phyloP scores from a whole-genome alignment of 2,888 invertebrate genomes.

The Digitonthophagus gazella region DNA sequence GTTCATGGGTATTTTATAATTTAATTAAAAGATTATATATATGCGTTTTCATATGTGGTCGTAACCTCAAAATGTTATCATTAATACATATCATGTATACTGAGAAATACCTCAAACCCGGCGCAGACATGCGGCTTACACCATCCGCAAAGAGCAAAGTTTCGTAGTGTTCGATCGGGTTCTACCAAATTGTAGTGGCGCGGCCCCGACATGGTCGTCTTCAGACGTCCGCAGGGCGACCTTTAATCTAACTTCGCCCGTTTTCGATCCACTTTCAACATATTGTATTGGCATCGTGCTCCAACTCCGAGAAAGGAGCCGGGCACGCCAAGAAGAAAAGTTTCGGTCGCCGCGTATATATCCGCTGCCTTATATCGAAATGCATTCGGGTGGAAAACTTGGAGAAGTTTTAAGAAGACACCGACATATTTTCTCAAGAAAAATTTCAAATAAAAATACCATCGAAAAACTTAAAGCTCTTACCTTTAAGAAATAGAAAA shows the following conservation, averaged over 20 bases:
- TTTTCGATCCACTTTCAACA: constrained; percentile 24
- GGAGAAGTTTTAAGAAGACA: neutral
- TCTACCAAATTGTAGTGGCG: neutral
- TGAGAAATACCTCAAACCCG: no score
- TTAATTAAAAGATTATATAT: no score
- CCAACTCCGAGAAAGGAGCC: neutral
- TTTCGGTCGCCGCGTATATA: no score
- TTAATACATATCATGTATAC: no score
- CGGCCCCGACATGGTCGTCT: neutral
- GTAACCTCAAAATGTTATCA: no score
- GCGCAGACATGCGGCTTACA: neutral
- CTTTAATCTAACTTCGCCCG: constrained; percentile 23
- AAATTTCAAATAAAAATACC: no score
- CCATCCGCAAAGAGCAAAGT: neutral
- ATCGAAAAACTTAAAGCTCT: no score
- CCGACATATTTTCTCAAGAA: neutral
- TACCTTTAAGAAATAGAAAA: no score
- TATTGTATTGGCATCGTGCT: constrained; percentile 22
- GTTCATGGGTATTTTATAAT: no score
- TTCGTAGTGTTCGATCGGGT: neutral
- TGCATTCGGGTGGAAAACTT: neutral
- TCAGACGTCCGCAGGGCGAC: constrained; percentile 16
- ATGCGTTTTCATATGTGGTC: no score
- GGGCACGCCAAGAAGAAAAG: neutral
- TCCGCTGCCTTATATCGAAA: neutral